These are phyloP conservation scores for Selene dorsalis DNA, from an alignment of 2,797 vertebrate species.

Conservation along the genomic window DNA sequence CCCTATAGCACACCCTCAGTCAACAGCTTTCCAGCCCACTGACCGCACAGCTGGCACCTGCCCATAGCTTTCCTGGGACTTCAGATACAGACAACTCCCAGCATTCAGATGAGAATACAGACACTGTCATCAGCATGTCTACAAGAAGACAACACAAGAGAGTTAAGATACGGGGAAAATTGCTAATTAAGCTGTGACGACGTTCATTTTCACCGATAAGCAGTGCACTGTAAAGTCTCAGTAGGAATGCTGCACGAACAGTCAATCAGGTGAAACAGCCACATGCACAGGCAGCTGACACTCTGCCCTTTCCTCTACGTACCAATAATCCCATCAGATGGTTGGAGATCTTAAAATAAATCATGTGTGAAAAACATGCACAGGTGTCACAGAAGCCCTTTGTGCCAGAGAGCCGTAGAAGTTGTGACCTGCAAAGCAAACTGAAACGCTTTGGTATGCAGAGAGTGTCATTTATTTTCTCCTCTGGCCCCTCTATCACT, in stretches of 20 bases:
- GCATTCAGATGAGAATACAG: slow-evolving; percentile 1
- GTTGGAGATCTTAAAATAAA: background rate
- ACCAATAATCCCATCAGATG: background rate
- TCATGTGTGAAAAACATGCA: background rate
- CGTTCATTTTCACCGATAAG: background rate
- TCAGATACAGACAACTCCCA: slow-evolving; percentile 14
- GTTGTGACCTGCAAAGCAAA: slow-evolving; percentile 23
- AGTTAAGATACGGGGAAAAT: background rate
- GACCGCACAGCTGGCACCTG: slow-evolving; percentile 67
- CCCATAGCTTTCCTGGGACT: slow-evolving; percentile 36
- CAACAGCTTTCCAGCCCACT: slow-evolving; percentile 62
- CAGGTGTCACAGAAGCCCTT: background rate
- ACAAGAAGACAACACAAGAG: background rate
- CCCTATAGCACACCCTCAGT: slow-evolving; percentile 44
- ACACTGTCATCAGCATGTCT: background rate
- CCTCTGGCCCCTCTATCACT: slow-evolving; percentile 49
- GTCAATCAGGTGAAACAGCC: background rate
- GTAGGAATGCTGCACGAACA: slow-evolving; percentile 8
- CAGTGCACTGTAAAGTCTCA: background rate
- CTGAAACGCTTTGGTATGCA: slow-evolving; percentile 8
- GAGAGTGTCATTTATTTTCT: slow-evolving; percentile 29
- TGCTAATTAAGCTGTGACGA: background rate
- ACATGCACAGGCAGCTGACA: background rate
- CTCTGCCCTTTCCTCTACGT: background rate
- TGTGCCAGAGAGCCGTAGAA: background rate